Conservation (phyloP, 2,113 vertebrate genomes). For the Ploceus nigricollis region DNA sequence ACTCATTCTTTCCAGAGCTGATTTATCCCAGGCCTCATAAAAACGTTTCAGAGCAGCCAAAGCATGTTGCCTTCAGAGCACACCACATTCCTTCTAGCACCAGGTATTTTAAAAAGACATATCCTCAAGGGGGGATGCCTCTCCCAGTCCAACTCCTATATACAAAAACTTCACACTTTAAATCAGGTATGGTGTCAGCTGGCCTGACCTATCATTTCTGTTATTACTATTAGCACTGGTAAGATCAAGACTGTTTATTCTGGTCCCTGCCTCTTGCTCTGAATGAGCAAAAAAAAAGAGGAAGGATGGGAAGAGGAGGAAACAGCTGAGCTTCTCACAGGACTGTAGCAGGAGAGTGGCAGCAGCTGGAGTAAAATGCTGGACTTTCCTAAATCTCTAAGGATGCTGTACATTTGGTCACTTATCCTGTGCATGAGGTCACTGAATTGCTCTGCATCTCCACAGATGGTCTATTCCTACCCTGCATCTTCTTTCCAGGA, state of each 20-base stretch:
- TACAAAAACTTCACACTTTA: not conserved
- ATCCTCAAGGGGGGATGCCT: not conserved
- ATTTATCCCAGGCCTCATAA: slow-evolving; percentile 53
- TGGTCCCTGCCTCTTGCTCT: not conserved
- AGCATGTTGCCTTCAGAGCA: slow-evolving; percentile 20
- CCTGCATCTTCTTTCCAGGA: not conserved
- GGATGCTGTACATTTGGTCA: not conserved
- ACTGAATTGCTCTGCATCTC: not conserved
- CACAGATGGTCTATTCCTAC: not conserved
- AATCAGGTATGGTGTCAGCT: not conserved
- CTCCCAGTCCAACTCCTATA: not conserved
- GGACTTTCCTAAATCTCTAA: not conserved
- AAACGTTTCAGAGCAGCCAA: slow-evolving; percentile 32
- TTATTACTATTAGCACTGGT: not conserved
- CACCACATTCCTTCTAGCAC: slow-evolving; percentile 15
- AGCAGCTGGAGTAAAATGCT: not conserved
- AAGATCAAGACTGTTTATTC: not conserved
- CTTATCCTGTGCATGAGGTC: not conserved
- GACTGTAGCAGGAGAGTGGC: not conserved
- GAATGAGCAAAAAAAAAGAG: not conserved
- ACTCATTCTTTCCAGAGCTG: slow-evolving; percentile 60
- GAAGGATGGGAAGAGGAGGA: not conserved
- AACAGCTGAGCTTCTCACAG: not conserved
- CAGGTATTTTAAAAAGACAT: slow-evolving; percentile 28
- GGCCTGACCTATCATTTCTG: not conserved